phyloP scores from a whole-genome alignment of 2,797 vertebrate genomes.

The Enteromius mattozi region DNA sequence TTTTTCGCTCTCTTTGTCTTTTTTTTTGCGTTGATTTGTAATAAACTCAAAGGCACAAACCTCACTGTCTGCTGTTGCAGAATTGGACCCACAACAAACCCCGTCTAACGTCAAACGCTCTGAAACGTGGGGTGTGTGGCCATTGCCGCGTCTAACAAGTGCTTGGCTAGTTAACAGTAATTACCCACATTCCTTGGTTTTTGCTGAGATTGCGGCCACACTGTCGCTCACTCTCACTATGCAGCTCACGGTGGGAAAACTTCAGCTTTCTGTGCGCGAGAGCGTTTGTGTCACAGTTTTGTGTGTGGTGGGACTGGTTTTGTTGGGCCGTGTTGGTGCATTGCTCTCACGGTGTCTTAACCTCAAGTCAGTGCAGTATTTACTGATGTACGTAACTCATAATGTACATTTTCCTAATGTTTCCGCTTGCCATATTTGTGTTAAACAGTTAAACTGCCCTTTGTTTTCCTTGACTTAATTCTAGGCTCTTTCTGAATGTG shows the following conservation, averaged over 20 bases:
- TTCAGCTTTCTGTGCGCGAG: background rate
- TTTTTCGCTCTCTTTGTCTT: slow-evolving; percentile 53
- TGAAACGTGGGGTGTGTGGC: slow-evolving; percentile 68
- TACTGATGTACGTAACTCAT: background rate
- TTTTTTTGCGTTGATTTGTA: slow-evolving; percentile 50
- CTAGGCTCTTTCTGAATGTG: slow-evolving; percentile 2
- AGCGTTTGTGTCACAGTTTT: slow-evolving; percentile 25
- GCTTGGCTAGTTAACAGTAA: slow-evolving; percentile 79
- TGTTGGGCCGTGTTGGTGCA: background rate
- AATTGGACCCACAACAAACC: slow-evolving; percentile 83
- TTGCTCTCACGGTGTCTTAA: slow-evolving; percentile 31
- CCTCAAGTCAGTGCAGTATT: slow-evolving; percentile 18
- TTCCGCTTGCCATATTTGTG: background rate
- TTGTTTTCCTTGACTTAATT: slow-evolving; percentile 21
- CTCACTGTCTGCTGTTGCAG: slow-evolving; percentile 76
- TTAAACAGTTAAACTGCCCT: background rate
- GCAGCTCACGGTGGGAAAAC: slow-evolving; percentile 51
- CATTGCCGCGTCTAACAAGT: slow-evolving; percentile 71
- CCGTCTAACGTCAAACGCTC: slow-evolving; percentile 77
- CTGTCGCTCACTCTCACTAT: slow-evolving; percentile 44
- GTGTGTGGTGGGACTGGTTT: slow-evolving; percentile 38
- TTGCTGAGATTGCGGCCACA: slow-evolving; percentile 46
- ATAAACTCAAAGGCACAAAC: slow-evolving; percentile 60
- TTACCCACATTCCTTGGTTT: slow-evolving; percentile 79
- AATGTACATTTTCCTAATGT: slow-evolving; percentile 30